phyloP scores from a whole-genome alignment of 2,888 invertebrate species.

The Tinea trinotella region DNA sequence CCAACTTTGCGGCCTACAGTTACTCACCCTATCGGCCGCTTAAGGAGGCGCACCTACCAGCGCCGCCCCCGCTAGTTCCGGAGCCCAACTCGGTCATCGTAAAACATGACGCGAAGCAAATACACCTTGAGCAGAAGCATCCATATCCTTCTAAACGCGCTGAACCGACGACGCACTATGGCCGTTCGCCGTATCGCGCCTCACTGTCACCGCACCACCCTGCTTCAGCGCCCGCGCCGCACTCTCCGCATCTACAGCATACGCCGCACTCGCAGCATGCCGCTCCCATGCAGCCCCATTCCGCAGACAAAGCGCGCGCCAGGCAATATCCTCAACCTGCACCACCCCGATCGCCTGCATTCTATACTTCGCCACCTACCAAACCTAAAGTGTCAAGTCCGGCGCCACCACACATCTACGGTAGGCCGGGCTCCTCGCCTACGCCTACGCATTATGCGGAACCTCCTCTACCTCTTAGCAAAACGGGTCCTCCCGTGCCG shows the following conservation, averaged over 20 bases:
- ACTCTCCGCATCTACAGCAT: constrained; percentile 64
- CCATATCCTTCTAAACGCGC: constrained; percentile 73
- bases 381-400: constrained; percentile 83
- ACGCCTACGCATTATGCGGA: constrained; percentile 61
- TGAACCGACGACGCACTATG: constrained; percentile 70
- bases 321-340: constrained; percentile 35
- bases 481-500: constrained; percentile 61
- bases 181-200: constrained; percentile 61
- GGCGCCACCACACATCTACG: constrained; percentile 83
- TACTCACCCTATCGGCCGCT: constrained; percentile 64
- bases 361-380: constrained; percentile 63
- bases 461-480: constrained; percentile 71
- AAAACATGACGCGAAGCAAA: constrained; percentile 81
- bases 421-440: constrained; percentile 71
- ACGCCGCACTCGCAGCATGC: constrained; percentile 51
- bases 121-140: constrained; percentile 72
- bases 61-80: constrained; percentile 77
- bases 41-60: constrained; percentile 70
- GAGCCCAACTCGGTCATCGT: constrained; percentile 85
- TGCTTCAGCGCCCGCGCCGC: constrained; percentile 54
- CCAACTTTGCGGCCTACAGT: constrained; percentile 72
- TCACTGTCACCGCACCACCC: constrained; percentile 70
- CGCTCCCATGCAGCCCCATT: constrained; percentile 37
- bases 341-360: constrained; percentile 55
- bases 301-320: constrained; percentile 26